Conservation (phyloP, 2,888 invertebrate species). For the Drosophila vallismaia region DNA sequence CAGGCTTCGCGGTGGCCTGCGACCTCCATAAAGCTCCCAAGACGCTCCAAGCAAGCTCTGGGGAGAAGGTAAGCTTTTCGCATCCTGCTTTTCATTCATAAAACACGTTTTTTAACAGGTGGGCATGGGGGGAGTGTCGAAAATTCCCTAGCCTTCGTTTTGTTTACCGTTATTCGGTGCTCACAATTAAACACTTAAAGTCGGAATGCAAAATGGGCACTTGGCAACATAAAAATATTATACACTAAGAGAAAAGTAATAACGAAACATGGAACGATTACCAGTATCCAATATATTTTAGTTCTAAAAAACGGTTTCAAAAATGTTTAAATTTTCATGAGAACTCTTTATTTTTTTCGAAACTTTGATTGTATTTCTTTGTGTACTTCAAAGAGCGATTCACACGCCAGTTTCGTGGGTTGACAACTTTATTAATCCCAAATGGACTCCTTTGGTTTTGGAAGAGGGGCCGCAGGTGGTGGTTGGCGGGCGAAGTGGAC, state of each 20-base stretch:
- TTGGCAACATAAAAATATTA: constrained; percentile 24
- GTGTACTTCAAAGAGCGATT: constrained; percentile 48
- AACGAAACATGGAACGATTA: background rate
- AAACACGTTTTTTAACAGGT: constrained; percentile 17
- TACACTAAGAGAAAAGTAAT: constrained; percentile 15
- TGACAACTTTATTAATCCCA: constrained; percentile 73
- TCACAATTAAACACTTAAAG: constrained; percentile 51
- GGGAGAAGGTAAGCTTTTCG: constrained; percentile 41
- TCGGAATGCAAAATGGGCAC: constrained; percentile 46
- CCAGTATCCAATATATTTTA: background rate
- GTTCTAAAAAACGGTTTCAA: background rate
- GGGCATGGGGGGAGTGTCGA: background rate
- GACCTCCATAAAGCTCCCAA: constrained; percentile 28
- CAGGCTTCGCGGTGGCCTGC: constrained; percentile 52
- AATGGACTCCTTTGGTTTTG: constrained; percentile 62
- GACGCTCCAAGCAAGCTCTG: constrained; percentile 56
- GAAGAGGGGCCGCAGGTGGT: background rate
- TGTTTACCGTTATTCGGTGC: constrained; percentile 51
- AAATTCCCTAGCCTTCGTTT: constrained; percentile 13
- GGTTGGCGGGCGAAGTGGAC: constrained; percentile 34
- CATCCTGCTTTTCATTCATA: constrained; percentile 35
- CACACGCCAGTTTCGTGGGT: constrained; percentile 70
- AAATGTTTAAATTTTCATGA: background rate
- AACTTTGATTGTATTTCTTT: background rate
- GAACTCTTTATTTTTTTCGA: background rate